Base-by-base conservation (phyloP, 2,113 vertebrate species). In the Hippocampus mohnikei region DNA sequence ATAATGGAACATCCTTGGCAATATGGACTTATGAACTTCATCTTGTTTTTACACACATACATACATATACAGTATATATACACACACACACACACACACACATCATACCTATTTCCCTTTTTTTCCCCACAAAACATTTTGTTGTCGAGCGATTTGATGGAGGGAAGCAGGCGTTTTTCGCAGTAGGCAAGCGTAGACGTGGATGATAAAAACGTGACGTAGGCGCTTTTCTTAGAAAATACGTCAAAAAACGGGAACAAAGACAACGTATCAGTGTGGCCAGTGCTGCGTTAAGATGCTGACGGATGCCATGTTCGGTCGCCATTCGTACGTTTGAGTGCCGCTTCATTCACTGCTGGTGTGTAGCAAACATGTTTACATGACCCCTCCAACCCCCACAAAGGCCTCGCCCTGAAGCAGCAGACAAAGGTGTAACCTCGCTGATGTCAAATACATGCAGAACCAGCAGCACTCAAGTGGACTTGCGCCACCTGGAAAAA, bases 311-410 rank as follows among this genome's bases (percentile, higher is more conserved):
- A 85, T 81, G 70, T 82, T 81, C 67, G 77, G 78, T 72, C 69
- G 67, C 74, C 80, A 37, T 42, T 74, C 65, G 67, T 72, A 21
- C 67, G 59, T 77, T 73, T 74, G 61, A 73, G 58, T 46, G 56
- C 41, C 74, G 69, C 67, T 83, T 67, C 0, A 46, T 63, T 67
- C 48, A 84, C 85, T 65, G 53, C 42, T 65, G n/a, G 63, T 78
- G 81, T 85, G 88, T 90, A 90, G 89, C 89, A 89, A 83, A 79
- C 66, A 16, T 27, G 66, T 78, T 81, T 81, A 71, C 77, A 69
- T 78, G 70, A 72, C 48, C 25, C 76, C 41, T 27, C 53, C 3
- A 1, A 13, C 8, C 53, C 53, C 66, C 40, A 64, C 27, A 29
- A 27, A 67, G 60, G n/a, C 72, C 66, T n/a, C 52, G 9, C 52